These are phyloP conservation scores for Drosophila nasuta DNA, from an alignment of 1,140 invertebrate species.

Conservation along the genomic window DNA sequence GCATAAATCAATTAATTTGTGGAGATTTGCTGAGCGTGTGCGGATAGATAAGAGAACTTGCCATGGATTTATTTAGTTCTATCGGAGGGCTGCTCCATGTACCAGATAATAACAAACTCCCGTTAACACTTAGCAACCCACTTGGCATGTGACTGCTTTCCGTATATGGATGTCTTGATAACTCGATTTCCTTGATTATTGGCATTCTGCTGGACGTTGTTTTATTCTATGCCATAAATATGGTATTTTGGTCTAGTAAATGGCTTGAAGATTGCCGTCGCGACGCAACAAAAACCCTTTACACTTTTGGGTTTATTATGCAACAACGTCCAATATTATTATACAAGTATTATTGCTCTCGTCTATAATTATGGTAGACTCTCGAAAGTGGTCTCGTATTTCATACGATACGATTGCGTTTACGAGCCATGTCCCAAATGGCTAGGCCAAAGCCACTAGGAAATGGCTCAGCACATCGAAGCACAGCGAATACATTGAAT, in stretches of 20 bases:
- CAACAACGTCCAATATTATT: constrained; percentile 44
- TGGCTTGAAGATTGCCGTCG: constrained; percentile 21
- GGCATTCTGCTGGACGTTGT: constrained; percentile 6
- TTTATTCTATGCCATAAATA: constrained; percentile 42
- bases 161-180: constrained; percentile 9
- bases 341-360: constrained; percentile 23
- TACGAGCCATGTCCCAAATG: constrained; percentile 11
- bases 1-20: constrained; percentile 44
- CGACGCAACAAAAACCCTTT: constrained; percentile 1
- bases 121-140: constrained; percentile 13
- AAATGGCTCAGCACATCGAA: constrained; percentile 46
- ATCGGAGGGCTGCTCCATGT: neutral
- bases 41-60: constrained; percentile 30
- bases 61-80: constrained; percentile 9
- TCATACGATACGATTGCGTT: constrained; percentile 30
- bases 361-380: constrained; percentile 11
- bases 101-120: constrained; percentile 27
- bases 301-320: constrained; percentile 35
- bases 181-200: constrained; percentile 42
- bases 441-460: constrained; percentile 12
- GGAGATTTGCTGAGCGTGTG: constrained; percentile 31
- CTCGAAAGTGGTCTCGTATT: constrained; percentile 42
- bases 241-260: neutral
- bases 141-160: constrained; percentile 26
- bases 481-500: neutral